A percentile compares a stretch with the other conserved stretches of the same genome.
Evolutionary conservation across 2,797 vertebrate genomes (phyloP).

Genomic region (Lithobates pipiens): DNA sequence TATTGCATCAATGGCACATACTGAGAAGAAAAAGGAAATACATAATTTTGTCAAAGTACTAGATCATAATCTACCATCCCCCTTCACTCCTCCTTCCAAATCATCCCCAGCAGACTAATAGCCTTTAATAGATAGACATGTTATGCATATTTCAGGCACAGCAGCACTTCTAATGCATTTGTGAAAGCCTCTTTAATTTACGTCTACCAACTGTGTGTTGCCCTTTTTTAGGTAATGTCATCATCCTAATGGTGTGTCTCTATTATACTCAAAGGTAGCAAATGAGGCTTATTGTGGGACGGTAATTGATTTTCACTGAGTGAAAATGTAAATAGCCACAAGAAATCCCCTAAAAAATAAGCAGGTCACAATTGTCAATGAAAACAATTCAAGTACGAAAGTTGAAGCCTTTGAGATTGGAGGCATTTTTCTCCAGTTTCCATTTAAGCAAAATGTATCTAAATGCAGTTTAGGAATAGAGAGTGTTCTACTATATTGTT

Average conservation of each 20-base stretch:
- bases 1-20: conserved; percentile 84
- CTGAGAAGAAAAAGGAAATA: conserved; percentile 75
- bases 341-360: conserved; percentile 82
- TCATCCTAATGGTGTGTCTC: conserved; percentile 96
- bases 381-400: conserved; percentile 73
- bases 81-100: conserved; percentile 76
- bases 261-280: conserved; percentile 96
- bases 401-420: conserved; percentile 66
- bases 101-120: conserved; percentile 79
- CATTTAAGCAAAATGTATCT: conserved; percentile 46
- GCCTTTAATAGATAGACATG: conserved; percentile 81
- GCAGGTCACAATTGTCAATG: conserved; percentile 74
- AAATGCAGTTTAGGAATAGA: not conserved
- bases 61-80: conserved; percentile 73
- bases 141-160: conserved; percentile 90
- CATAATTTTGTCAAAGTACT: conserved; percentile 82
- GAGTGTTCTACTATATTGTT: not conserved
- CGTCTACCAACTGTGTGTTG: conserved; percentile 95
- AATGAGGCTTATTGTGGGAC: conserved; percentile 93
- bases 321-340: conserved; percentile 86
- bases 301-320: conserved; percentile 88
- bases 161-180: conserved; percentile 92
- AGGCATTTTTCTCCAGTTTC: not conserved
- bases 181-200: conserved; percentile 89
- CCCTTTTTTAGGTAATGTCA: conserved; percentile 95